A percentile compares a stretch with the other conserved stretches of the same genome.
These are phyloP conservation scores for Drosophila paranaensis DNA, from an alignment of 2,888 invertebrate genomes.

Conservation along the genomic window DNA sequence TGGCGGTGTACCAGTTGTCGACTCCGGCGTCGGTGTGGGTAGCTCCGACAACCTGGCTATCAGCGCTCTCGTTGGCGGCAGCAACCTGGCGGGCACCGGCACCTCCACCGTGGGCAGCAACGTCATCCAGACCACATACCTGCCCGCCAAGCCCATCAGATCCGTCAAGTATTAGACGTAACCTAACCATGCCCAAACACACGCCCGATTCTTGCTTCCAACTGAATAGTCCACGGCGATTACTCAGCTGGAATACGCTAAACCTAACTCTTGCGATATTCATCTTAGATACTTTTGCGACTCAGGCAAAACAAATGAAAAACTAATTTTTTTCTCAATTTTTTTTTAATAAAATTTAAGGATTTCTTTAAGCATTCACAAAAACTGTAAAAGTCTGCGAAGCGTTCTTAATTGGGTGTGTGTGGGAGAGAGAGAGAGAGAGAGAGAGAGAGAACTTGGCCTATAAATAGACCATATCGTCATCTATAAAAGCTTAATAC, in stretches of 20 bases:
- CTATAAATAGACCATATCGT: too few species aligned
- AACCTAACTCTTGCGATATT: slow-evolving; percentile 58
- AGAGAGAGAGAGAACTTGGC: too few species aligned
- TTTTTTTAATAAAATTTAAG: slow-evolving; percentile 72
- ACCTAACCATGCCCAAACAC: neutral
- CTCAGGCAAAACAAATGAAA: slow-evolving; percentile 25
- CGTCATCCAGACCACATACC: slow-evolving; percentile 63
- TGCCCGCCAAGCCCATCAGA: slow-evolving; percentile 68
- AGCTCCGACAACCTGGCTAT: neutral
- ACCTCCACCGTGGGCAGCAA: slow-evolving; percentile 30
- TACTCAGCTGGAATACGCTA: slow-evolving; percentile 45
- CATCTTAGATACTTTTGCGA: slow-evolving; percentile 36
- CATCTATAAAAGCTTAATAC: slow-evolving; percentile 1
- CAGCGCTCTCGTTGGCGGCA: slow-evolving; percentile 40
- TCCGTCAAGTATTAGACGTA: slow-evolving; percentile 45
- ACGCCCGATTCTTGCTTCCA: slow-evolving; percentile 38
- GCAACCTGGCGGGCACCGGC: slow-evolving; percentile 25
- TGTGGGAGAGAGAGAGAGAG: neutral
- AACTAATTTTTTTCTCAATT: slow-evolving; percentile 38
- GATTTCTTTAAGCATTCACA: slow-evolving; percentile 67
- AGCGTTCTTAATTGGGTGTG: neutral
- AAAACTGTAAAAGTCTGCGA: slow-evolving; percentile 46
- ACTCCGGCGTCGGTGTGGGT: neutral
- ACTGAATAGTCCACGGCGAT: slow-evolving; percentile 33
- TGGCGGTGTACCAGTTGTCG: slow-evolving; percentile 54